These are phyloP conservation scores for Poeciliopsis retropinna DNA, from an alignment of 2,113 vertebrate genomes.

Conservation along the genomic window DNA sequence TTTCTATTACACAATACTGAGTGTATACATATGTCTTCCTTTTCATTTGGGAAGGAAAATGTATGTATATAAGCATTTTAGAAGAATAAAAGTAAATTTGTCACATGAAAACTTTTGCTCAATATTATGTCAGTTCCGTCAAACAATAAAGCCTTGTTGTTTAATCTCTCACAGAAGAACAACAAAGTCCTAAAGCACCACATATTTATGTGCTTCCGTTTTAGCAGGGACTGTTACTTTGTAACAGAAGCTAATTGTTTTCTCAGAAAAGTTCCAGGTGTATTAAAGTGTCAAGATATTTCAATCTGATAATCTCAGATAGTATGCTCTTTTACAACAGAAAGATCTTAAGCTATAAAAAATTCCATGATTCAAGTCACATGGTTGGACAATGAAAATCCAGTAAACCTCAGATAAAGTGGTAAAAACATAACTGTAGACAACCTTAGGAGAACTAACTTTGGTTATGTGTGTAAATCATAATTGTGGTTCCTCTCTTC, in stretches of 20 bases:
- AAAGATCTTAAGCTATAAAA: neutral
- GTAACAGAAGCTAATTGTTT: neutral
- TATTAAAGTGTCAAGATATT: neutral
- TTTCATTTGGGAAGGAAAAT: no score
- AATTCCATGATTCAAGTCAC: neutral
- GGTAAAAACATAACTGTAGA: neutral
- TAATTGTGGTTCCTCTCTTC: neutral
- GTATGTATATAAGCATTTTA: no score
- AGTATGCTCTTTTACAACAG: neutral
- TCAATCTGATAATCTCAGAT: neutral
- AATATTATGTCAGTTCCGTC: no score
- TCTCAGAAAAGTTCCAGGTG: neutral
- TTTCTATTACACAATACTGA: no score
- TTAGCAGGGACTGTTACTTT: neutral
- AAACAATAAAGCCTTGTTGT: no score
- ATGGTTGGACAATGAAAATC: neutral
- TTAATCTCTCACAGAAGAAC: no score
- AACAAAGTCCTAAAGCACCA: no score
- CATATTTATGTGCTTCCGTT: neutral
- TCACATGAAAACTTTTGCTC: no score
- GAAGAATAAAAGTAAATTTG: no score
- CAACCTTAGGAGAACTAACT: neutral
- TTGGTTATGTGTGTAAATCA: neutral
- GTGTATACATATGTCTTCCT: no score
- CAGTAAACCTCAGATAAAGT: neutral